Conservation (phyloP, 2,113 vertebrate species). For the Puntigrus tetrazona region DNA sequence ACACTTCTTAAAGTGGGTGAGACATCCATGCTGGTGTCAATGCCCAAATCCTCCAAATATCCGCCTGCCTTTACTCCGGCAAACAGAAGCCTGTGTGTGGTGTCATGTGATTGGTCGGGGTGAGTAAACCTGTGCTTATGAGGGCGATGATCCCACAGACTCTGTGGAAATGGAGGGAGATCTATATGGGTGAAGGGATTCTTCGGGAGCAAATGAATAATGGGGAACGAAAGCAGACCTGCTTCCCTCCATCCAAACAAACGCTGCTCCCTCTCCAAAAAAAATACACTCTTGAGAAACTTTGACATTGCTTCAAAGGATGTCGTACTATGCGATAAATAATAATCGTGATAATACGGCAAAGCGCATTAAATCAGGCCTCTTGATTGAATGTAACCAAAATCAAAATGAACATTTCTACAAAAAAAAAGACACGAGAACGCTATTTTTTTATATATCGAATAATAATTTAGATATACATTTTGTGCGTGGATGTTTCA, state of each 20-base stretch:
- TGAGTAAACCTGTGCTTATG: constrained; percentile 32
- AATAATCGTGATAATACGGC: neutral
- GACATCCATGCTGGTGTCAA: constrained; percentile 38
- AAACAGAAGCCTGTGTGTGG: constrained; percentile 25
- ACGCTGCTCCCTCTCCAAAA: neutral
- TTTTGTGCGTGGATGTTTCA: no score
- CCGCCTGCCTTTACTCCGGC: constrained; percentile 26
- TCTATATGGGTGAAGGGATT: constrained; percentile 33
- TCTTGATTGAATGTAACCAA: neutral
- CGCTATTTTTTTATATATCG: no score
- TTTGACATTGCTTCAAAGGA: neutral
- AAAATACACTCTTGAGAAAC: constrained; percentile 1
- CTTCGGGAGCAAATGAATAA: constrained; percentile 26
- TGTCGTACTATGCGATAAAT: neutral
- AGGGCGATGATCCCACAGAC: constrained; percentile 32
- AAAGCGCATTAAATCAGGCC: neutral
- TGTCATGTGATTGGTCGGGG: constrained; percentile 27
- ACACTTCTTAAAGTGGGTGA: constrained; percentile 62
- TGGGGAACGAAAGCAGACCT: neutral
- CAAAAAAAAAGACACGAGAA: no score
- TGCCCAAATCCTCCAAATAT: constrained; percentile 36
- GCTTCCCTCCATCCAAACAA: constrained; percentile 15
- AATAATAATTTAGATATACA: no score
- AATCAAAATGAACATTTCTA: neutral
- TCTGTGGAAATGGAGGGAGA: constrained; percentile 33